Percentiles rank a stretch among this genome's conserved stretches.
Evolutionary conservation across 53 echinoderm and acorn worm species (phyloP).

Genomic region (Pentamera pediparva): DNA sequence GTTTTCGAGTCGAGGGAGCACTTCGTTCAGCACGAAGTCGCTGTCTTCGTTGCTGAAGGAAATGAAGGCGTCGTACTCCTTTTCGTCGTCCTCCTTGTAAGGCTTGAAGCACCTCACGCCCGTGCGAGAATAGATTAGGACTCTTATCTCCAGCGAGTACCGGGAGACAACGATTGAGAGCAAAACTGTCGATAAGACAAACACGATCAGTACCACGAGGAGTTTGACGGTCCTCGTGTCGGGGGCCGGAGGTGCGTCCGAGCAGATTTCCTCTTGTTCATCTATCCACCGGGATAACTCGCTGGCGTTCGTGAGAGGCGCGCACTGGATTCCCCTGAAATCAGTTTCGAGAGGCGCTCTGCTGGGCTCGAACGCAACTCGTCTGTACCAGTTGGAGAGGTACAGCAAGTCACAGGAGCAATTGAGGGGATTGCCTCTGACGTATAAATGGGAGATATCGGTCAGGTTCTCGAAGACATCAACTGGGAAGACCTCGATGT

Average conservation of each 20-base stretch:
- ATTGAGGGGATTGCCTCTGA: neutral
- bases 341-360: neutral
- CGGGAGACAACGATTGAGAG: neutral
- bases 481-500: neutral
- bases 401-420: constrained; percentile 14
- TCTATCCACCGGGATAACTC: neutral
- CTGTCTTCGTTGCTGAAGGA: constrained; percentile 61
- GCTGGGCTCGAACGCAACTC: neutral
- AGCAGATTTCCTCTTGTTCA: neutral
- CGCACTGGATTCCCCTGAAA: neutral
- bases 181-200: neutral
- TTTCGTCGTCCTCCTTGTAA: constrained; percentile 18
- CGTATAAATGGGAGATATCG: neutral
- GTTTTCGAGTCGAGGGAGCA: constrained; percentile 49
- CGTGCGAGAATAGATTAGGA: constrained; percentile 39
- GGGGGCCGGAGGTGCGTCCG: neutral
- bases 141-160: constrained; percentile 32
- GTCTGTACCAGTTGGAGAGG: constrained; percentile 12
- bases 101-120: constrained; percentile 14
- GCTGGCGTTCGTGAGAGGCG: neutral
- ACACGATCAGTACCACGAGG: neutral
- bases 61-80: constrained; percentile 55
- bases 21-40: constrained; percentile 40
- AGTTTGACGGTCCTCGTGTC: neutral
- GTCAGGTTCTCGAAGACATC: constrained; percentile 5